phyloP scores from a whole-genome alignment of 2,113 vertebrate species.

The Columbina picui region DNA sequence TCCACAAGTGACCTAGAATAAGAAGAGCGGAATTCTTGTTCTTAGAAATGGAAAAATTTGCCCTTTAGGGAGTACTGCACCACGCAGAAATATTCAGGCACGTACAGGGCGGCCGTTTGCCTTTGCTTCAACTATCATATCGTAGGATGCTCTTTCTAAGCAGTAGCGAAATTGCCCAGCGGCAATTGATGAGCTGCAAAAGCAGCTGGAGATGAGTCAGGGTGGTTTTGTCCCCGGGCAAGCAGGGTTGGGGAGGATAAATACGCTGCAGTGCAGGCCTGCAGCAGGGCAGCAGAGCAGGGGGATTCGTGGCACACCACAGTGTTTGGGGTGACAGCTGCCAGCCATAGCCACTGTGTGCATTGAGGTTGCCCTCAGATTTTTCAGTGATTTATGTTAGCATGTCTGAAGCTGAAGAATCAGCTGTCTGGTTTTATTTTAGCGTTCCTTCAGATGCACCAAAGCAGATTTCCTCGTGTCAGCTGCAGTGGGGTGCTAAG shows the following conservation, averaged over 20 bases:
- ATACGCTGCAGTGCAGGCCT: fast-evolving
- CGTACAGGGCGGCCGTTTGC: neutral
- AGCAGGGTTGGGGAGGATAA: neutral
- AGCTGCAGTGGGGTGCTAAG: neutral
- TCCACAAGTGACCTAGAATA: constrained; percentile 54
- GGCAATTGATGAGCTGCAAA: neutral
- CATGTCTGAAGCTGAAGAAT: neutral
- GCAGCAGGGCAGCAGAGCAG: neutral
- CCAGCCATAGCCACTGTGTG: neutral
- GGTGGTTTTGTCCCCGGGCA: fast-evolving
- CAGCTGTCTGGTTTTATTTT: neutral
- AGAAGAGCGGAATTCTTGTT: constrained; percentile 46
- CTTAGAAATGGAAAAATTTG: constrained; percentile 45
- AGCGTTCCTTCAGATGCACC: neutral
- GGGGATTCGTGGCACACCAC: neutral
- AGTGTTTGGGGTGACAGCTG: neutral
- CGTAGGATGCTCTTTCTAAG: neutral
- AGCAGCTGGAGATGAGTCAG: neutral
- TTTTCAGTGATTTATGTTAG: neutral
- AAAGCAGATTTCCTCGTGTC: neutral
- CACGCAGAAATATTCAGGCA: neutral
- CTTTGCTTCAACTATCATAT: neutral
- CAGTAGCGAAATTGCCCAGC: neutral
- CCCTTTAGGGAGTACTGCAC: neutral
- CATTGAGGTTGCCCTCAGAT: neutral